A percentile compares a stretch with the other conserved stretches of the same genome.
phyloP scores from a whole-genome alignment of 2,113 vertebrate species.

The Otocyon megalotis region DNA sequence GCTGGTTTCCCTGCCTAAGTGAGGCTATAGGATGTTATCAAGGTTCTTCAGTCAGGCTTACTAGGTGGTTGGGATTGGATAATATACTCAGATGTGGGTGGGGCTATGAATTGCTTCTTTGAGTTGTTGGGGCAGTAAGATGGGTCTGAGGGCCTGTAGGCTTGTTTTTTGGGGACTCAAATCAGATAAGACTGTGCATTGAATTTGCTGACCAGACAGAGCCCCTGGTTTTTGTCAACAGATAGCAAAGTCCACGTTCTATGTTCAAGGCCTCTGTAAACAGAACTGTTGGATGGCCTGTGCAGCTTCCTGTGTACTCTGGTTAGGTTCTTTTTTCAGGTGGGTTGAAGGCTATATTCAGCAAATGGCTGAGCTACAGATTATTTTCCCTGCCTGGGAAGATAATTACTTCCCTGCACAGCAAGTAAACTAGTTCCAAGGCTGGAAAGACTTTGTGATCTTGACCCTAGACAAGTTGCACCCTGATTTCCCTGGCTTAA shows the following conservation, averaged over 20 bases:
- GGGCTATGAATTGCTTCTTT: background rate
- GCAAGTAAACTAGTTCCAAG: background rate
- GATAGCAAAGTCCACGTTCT: background rate
- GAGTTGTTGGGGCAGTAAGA: background rate
- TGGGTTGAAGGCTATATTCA: background rate
- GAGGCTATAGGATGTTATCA: background rate
- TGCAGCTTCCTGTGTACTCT: background rate
- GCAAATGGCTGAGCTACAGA: background rate
- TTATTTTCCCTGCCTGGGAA: background rate
- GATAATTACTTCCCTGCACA: too few species aligned
- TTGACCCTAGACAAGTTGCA: background rate
- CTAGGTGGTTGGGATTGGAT: background rate
- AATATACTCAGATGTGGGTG: background rate
- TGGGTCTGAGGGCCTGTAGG: background rate
- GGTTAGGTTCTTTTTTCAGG: background rate
- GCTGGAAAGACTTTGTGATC: background rate
- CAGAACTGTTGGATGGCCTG: background rate
- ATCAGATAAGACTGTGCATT: background rate
- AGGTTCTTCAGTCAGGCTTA: background rate
- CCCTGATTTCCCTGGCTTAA: background rate
- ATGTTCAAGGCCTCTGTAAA: background rate
- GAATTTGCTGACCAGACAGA: background rate
- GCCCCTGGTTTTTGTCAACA: background rate
- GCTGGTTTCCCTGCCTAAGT: background rate
- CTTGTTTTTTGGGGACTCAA: background rate